These are phyloP conservation scores for Cotesia vestalis DNA, from an alignment of 1,140 invertebrate genomes.

Conservation along the genomic window DNA sequence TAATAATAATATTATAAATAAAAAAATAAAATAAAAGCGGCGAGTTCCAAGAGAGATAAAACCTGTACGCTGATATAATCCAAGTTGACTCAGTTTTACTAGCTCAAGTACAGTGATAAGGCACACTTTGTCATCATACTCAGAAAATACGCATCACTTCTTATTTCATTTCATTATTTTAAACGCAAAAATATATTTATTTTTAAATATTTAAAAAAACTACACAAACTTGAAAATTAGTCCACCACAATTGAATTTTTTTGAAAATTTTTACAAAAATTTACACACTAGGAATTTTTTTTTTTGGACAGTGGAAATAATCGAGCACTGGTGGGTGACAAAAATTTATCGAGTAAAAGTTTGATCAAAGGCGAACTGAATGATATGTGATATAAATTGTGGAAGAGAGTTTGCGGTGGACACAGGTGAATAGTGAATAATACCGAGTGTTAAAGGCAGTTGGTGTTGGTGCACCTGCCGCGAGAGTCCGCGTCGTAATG, in stretches of 20 bases:
- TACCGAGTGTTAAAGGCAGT: constrained; percentile 52
- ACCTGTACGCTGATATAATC: constrained; percentile 34
- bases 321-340: too few species aligned
- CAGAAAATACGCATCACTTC: neutral
- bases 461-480: constrained; percentile 65
- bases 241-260: too few species aligned
- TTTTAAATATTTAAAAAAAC: too few species aligned
- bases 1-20: too few species aligned
- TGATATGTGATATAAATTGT: neutral
- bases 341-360: too few species aligned
- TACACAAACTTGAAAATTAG: too few species aligned
- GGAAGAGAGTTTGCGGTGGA: constrained; percentile 4
- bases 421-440: constrained; percentile 45
- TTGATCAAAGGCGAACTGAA: neutral
- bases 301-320: too few species aligned
- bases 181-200: constrained; percentile 8
- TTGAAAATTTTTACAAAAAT: too few species aligned
- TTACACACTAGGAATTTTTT: too few species aligned
- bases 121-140: constrained; percentile 47
- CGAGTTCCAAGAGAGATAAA: constrained; percentile 41
- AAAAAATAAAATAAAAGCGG: neutral
- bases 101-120: constrained; percentile 45
- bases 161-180: too few species aligned
- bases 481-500: constrained; percentile 67
- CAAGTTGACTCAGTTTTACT: constrained; percentile 33